Evolutionary conservation across 1,140 invertebrate genomes (phyloP).

Genomic region (Drosophila ficusphila): DNA sequence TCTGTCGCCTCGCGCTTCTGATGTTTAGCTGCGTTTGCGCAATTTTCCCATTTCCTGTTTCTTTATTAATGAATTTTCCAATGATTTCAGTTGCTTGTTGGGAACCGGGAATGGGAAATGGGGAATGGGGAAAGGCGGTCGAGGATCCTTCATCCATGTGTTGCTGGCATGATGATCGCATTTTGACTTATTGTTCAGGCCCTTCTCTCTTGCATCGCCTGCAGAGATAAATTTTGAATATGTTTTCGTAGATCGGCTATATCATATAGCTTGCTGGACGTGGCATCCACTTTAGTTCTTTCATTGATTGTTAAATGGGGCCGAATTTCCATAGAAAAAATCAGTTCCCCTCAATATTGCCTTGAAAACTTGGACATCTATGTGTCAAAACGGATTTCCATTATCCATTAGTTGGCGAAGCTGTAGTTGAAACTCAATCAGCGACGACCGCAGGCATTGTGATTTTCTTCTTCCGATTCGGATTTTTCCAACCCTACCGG

Average conservation of each 20-base stretch:
- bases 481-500: background rate
- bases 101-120: background rate
- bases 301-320: no score
- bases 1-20: conserved; percentile 32
- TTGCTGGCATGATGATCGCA: conserved; percentile 45
- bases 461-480: conserved; percentile 17
- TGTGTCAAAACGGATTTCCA: background rate
- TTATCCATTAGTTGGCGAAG: background rate
- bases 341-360: no score
- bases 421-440: conserved; percentile 26
- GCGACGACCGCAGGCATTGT: conserved; percentile 22
- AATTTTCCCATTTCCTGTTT: conserved; percentile 62
- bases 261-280: no score
- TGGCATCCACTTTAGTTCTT: no score
- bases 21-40: conserved; percentile 64
- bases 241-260: no score
- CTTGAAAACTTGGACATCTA: no score
- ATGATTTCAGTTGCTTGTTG: conserved; percentile 52
- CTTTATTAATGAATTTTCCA: conserved; percentile 78
- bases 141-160: conserved; percentile 27
- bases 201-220: no score
- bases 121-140: background rate
- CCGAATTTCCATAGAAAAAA: no score
- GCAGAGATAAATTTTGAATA: no score
- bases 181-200: conserved; percentile 62